Conservation (phyloP, 1,140 invertebrate species). For the Drosophila pruinosa region DNA sequence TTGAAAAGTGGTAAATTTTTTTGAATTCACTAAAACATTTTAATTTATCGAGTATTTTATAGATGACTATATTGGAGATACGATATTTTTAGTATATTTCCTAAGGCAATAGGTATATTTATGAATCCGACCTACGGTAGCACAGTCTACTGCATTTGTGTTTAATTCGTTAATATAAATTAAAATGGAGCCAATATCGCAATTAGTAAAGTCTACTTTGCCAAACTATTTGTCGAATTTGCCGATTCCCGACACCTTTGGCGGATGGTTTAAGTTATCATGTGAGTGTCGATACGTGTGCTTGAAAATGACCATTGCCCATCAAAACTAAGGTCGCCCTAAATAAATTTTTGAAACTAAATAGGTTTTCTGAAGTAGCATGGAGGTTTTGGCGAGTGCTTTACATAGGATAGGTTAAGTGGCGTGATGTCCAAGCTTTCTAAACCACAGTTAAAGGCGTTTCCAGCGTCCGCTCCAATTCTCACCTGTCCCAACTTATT, state of each 20-base stretch:
- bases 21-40: too few species aligned
- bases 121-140: neutral
- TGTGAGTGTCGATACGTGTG: constrained; percentile 84
- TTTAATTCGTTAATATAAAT: constrained; percentile 8
- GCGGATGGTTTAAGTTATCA: constrained; percentile 91
- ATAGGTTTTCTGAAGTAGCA: neutral
- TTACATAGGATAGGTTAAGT: neutral
- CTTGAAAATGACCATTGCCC: constrained; percentile 32
- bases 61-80: neutral
- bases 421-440: neutral
- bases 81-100: neutral
- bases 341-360: neutral
- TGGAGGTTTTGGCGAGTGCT: neutral
- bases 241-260: constrained; percentile 89
- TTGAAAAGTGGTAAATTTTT: too few species aligned
- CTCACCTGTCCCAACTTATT: constrained; percentile 29
- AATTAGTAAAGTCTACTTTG: constrained; percentile 88
- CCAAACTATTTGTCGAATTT: constrained; percentile 90
- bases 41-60: too few species aligned
- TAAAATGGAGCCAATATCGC: constrained; percentile 89
- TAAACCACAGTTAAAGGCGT: neutral
- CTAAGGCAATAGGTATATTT: neutral
- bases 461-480: neutral
- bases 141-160: constrained; percentile 24
- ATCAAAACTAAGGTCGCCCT: constrained; percentile 30